Percentiles rank a stretch among this genome's conserved stretches.
Conservation (phyloP, 2,113 vertebrate genomes). For the Nestor notabilis region DNA sequence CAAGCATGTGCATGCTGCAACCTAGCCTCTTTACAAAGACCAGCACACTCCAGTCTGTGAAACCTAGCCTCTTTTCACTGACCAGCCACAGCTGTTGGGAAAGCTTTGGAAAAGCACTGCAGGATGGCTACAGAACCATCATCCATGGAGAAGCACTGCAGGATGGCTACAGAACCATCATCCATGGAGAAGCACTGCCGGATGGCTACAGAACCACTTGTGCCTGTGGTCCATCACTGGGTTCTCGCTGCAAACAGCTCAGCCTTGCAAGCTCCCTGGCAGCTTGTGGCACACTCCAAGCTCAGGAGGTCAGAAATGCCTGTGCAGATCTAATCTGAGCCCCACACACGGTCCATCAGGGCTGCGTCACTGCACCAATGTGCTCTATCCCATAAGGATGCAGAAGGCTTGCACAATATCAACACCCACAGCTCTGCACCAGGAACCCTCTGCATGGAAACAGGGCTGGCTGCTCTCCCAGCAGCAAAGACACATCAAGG, state of each 20-base stretch:
- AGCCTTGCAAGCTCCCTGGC: neutral
- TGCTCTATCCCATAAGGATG: neutral
- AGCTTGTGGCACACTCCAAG: neutral
- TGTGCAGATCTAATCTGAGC: neutral
- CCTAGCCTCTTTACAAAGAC: neutral
- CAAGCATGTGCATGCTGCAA: rapidly evolving
- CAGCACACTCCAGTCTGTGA: neutral
- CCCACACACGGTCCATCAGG: neutral
- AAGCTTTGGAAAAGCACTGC: rapidly evolving
- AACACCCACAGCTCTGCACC: neutral
- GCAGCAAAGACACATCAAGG: neutral
- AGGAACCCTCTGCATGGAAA: neutral
- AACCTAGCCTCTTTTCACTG: neutral
- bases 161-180: neutral
- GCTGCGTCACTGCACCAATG: rapidly evolving
- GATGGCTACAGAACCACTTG: neutral
- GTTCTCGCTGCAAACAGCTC: neutral
- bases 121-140: neutral
- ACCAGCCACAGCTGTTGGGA: neutral
- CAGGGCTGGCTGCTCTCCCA: neutral
- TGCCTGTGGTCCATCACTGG: rapidly evolving
- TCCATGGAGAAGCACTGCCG: rapidly evolving
- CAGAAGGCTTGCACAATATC: rapidly evolving
- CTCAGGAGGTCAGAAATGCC: neutral
- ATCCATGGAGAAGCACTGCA: rapidly evolving